These are phyloP conservation scores for Hippasteria phrygiana DNA, from an alignment of 53 echinoderm and acorn worm genomes.

Conservation along the genomic window DNA sequence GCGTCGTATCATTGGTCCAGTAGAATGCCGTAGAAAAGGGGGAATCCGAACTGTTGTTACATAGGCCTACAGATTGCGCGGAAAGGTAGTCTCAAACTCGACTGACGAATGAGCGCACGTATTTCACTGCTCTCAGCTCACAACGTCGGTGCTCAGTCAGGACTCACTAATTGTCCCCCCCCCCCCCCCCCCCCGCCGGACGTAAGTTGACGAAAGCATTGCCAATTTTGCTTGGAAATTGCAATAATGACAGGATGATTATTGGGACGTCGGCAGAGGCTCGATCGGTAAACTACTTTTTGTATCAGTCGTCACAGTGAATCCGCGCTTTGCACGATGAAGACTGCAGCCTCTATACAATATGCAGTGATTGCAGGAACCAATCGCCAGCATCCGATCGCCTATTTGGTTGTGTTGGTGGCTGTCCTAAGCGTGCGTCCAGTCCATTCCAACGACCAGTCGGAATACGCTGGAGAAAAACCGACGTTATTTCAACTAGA, in stretches of 20 bases:
- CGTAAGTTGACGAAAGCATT: neutral
- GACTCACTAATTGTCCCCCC: too few species aligned
- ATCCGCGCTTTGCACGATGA: neutral
- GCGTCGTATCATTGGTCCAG: neutral
- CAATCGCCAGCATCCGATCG: neutral
- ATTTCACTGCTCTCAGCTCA: neutral
- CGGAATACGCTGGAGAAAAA: constrained; percentile 11
- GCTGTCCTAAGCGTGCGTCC: neutral
- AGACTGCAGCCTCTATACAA: too few species aligned
- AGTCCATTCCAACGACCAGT: neutral
- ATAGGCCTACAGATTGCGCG: neutral
- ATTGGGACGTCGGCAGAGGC: neutral
- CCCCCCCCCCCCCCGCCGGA: neutral
- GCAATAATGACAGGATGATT: neutral
- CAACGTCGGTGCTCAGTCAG: too few species aligned
- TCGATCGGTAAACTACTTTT: neutral
- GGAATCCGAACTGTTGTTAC: neutral
- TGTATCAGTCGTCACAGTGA: neutral
- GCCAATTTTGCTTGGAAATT: neutral
- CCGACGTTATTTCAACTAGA: constrained; percentile 52
- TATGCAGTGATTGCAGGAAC: neutral
- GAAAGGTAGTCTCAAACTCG: neutral
- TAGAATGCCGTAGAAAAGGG: neutral
- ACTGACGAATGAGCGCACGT: neutral
- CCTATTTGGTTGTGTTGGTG: neutral